Evolutionary conservation across 2,888 invertebrate species (phyloP).

Genomic region (Parthenolecanium corni): DNA sequence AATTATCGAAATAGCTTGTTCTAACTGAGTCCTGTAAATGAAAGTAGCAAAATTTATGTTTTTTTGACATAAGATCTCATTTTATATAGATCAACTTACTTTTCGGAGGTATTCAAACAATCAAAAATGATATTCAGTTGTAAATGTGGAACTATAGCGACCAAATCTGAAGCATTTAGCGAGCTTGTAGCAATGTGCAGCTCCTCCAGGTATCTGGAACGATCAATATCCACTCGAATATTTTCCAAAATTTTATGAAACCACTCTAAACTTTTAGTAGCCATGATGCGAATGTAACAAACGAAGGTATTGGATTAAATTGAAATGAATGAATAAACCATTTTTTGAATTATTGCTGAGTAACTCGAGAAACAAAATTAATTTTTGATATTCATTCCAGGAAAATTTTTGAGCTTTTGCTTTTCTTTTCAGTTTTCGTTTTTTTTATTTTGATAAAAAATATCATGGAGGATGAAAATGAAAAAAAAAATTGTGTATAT

Average conservation of each 20-base stretch:
- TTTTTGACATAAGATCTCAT: too few relatives aligned
- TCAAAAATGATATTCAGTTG: slow-evolving; percentile 44
- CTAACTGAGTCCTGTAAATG: slow-evolving; percentile 45
- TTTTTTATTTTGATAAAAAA: too few relatives aligned
- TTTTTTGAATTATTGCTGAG: too few relatives aligned
- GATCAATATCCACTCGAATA: slow-evolving; percentile 4
- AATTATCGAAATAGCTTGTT: slow-evolving; percentile 53
- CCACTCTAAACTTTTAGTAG: slow-evolving; percentile 16
- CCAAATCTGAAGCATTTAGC: background rate
- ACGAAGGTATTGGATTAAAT: too few relatives aligned
- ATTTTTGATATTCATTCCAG: too few relatives aligned
- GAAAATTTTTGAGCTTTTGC: too few relatives aligned
- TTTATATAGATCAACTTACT: slow-evolving; percentile 38
- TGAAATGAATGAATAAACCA: too few relatives aligned
- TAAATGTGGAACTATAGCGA: background rate
- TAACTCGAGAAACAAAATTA: too few relatives aligned
- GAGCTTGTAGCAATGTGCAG: slow-evolving; percentile 14
- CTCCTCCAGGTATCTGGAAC: slow-evolving; percentile 12
- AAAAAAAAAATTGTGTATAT: too few relatives aligned
- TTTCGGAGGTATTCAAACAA: slow-evolving; percentile 48
- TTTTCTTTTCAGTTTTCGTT: too few relatives aligned
- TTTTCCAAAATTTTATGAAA: slow-evolving; percentile 12
- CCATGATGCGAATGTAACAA: background rate
- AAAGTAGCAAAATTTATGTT: background rate
- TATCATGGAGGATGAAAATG: too few relatives aligned